A percentile compares a stretch with the other conserved stretches of the same genome.
phyloP scores from a whole-genome alignment of 2,888 invertebrate species.

The Tanytarsus gracilentus region DNA sequence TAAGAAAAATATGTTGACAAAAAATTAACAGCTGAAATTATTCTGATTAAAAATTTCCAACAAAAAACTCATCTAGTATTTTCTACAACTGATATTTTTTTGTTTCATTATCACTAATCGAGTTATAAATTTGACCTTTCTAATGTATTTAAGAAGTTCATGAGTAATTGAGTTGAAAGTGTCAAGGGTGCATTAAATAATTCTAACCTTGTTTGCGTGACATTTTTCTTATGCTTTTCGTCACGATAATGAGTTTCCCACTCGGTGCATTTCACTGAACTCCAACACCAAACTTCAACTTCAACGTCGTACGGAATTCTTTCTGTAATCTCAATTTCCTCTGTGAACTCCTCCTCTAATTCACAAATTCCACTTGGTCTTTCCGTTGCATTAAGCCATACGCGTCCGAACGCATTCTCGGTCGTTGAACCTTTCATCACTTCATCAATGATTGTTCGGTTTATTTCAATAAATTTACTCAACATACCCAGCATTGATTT shows the following conservation, averaged over 20 bases:
- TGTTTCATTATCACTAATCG: no score
- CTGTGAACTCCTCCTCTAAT: constrained; percentile 1
- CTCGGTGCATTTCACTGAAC: constrained; percentile 17
- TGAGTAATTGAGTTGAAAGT: no score
- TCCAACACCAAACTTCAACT: constrained; percentile 27
- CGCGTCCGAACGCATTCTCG: constrained; percentile 12
- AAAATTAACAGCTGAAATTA: no score
- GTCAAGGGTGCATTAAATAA: not conserved
- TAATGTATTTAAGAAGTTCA: no score
- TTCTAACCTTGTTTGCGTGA: constrained; percentile 26
- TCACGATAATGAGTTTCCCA: constrained; percentile 23
- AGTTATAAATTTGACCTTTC: no score
- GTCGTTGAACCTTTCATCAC: constrained; percentile 23
- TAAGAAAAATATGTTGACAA: no score
- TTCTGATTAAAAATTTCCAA: no score
- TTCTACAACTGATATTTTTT: no score
- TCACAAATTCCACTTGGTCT: constrained; percentile 10
- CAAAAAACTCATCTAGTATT: no score
- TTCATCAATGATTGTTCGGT: constrained; percentile 19
- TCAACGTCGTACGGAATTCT: constrained; percentile 19
- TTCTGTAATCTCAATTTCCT: constrained; percentile 7
- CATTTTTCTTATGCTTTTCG: constrained; percentile 8
- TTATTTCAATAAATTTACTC: constrained; percentile 22
- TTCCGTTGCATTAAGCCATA: constrained; percentile 22
- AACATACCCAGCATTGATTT: constrained; percentile 24